Percentiles rank a stretch among this genome's conserved stretches.
Conservation (phyloP, 2,797 vertebrate species). For the Psittacula echo region DNA sequence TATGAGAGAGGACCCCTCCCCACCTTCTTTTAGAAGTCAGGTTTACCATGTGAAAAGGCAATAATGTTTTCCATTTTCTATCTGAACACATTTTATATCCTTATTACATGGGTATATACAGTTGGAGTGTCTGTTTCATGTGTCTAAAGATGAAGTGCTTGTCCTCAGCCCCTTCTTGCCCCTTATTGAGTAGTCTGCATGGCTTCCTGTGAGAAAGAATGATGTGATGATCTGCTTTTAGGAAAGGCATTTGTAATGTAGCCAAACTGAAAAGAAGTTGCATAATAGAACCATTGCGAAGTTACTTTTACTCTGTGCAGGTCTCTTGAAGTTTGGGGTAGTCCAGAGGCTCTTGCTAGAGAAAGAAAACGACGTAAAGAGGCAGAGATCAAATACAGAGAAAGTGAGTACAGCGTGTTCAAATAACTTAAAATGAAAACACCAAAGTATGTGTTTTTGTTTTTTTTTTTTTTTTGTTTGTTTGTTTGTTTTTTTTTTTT, state of each 20-base stretch:
- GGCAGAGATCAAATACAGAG: slow-evolving; percentile 91
- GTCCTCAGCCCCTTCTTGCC: neutral
- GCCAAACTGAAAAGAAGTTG: neutral
- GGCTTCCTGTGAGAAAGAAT: neutral
- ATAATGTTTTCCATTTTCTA: neutral
- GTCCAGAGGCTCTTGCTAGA: slow-evolving; percentile 92
- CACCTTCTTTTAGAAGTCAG: neutral
- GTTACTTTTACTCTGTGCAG: slow-evolving; percentile 70
- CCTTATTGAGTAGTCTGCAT: neutral
- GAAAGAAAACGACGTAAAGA: slow-evolving; percentile 91
- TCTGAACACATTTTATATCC: neutral
- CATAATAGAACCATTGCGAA: neutral
- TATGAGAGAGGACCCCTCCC: neutral
- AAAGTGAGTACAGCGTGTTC: slow-evolving; percentile 84
- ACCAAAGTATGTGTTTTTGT: neutral
- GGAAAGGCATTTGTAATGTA: neutral
- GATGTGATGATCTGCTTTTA: neutral
- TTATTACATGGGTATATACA: neutral
- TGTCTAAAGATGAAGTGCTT: neutral
- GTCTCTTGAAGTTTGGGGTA: slow-evolving; percentile 97
- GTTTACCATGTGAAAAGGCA: neutral
- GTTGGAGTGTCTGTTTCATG: neutral
- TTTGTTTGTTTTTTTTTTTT: neutral
- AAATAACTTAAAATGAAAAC: neutral
- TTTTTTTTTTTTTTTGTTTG: neutral